Evolutionary conservation across 2,113 vertebrate species (phyloP).

Genomic region (Lethenteron camtschaticum): DNA sequence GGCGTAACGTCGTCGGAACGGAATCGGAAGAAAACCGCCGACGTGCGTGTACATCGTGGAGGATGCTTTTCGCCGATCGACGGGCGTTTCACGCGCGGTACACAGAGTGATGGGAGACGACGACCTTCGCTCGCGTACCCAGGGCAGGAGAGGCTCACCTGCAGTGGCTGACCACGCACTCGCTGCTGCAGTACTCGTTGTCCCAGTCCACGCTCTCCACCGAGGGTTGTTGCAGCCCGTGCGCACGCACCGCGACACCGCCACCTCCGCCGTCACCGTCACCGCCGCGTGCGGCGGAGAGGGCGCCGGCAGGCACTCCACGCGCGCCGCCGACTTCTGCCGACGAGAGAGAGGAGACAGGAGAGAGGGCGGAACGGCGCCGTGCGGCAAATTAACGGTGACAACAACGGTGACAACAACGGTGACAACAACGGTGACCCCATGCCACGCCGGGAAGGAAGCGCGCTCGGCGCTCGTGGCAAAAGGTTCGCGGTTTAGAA

Average conservation of each 20-base stretch:
- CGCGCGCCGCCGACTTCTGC: too few relatives aligned
- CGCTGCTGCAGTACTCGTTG: slow-evolving; percentile 63
- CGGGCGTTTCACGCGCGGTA: neutral
- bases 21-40: neutral
- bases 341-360: too few relatives aligned
- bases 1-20: neutral
- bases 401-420: too few relatives aligned
- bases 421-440: too few relatives aligned
- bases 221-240: slow-evolving; percentile 49
- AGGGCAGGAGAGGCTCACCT: slow-evolving; percentile 23
- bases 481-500: too few relatives aligned
- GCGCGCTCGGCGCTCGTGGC: too few relatives aligned
- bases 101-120: neutral
- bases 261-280: neutral
- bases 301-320: too few relatives aligned
- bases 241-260: slow-evolving; percentile 33
- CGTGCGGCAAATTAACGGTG: too few relatives aligned
- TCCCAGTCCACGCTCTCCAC: slow-evolving; percentile 66
- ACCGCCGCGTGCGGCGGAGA: too few relatives aligned
- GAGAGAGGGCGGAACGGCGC: too few relatives aligned
- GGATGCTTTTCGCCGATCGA: neutral
- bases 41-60: neutral
- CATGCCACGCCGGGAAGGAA: too few relatives aligned
- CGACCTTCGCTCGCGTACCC: neutral
- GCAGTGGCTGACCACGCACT: slow-evolving; percentile 71